A percentile compares a stretch with the other conserved stretches of the same genome.
Evolutionary conservation across 2,797 vertebrate species (phyloP).

Genomic region (Coregonus ussuriensis): DNA sequence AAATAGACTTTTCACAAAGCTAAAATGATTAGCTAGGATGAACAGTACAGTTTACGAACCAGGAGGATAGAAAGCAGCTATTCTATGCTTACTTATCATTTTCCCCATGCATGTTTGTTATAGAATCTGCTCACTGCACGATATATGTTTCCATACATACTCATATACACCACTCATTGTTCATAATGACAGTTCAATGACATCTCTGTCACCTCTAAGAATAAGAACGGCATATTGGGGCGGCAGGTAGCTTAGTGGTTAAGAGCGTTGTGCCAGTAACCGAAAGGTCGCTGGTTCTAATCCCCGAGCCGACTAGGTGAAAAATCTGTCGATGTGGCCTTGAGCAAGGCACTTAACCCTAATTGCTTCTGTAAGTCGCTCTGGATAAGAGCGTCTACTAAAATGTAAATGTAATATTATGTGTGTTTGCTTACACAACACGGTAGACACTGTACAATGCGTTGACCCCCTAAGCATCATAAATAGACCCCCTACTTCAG

Average conservation of each 20-base stretch:
- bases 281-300: too few relatives aligned
- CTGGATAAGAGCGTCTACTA: too few relatives aligned
- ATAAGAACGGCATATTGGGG: constrained; percentile 68
- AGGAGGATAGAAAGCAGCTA: neutral
- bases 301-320: too few relatives aligned
- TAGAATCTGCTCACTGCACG: neutral
- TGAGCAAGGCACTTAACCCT: too few relatives aligned
- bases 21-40: neutral
- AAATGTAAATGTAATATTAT: too few relatives aligned
- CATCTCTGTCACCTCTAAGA: constrained; percentile 66
- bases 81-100: neutral
- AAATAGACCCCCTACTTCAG: constrained; percentile 50
- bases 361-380: too few relatives aligned
- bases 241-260: too few relatives aligned
- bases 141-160: neutral
- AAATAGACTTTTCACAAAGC: neutral
- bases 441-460: constrained; percentile 50
- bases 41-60: neutral
- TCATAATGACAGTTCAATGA: constrained; percentile 26
- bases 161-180: neutral
- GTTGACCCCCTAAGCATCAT: constrained; percentile 49
- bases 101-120: neutral
- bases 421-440: constrained; percentile 66
- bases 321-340: too few relatives aligned
- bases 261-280: too few relatives aligned